phyloP scores from a whole-genome alignment of 2,888 invertebrate species.

The Mimumesa dahlbomi region DNA sequence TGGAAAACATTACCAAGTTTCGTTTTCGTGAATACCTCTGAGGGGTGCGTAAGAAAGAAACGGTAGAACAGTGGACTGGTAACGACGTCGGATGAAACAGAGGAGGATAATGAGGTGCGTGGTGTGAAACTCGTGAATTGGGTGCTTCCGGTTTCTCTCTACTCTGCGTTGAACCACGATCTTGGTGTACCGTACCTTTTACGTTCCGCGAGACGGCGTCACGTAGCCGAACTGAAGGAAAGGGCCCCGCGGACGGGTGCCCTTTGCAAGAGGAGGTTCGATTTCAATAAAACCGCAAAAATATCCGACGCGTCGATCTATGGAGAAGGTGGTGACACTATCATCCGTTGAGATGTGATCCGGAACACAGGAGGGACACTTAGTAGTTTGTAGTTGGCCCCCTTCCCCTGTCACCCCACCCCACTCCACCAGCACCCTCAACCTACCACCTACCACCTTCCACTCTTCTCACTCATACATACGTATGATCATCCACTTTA shows the following conservation, averaged over 20 bases:
- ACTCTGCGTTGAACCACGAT: not conserved
- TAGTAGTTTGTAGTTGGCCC: constrained; percentile 79
- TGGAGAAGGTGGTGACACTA: constrained; percentile 68
- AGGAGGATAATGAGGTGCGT: constrained; percentile 49
- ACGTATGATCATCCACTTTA: constrained; percentile 38
- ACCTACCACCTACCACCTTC: constrained; percentile 52
- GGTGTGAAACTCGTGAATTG: constrained; percentile 44
- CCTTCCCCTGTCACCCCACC: constrained; percentile 47
- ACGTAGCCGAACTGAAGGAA: not conserved
- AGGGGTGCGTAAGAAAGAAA: constrained; percentile 41
- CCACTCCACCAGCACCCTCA: constrained; percentile 44
- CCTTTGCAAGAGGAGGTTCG: constrained; percentile 11
- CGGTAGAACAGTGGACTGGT: constrained; percentile 24
- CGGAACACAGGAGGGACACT: constrained; percentile 70
- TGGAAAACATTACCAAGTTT: constrained; percentile 30
- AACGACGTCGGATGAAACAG: constrained; percentile 15
- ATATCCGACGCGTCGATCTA: constrained; percentile 63
- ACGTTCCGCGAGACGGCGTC: not conserved
- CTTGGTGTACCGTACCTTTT: not conserved
- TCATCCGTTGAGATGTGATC: constrained; percentile 78
- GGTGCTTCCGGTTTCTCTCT: constrained; percentile 9
- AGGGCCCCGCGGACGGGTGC: constrained; percentile 32
- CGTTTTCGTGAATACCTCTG: constrained; percentile 29
- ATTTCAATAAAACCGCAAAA: constrained; percentile 56
- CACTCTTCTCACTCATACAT: constrained; percentile 30